These are phyloP conservation scores for Drosophila teissieri DNA, from an alignment of 1,140 invertebrate genomes.

Conservation along the genomic window DNA sequence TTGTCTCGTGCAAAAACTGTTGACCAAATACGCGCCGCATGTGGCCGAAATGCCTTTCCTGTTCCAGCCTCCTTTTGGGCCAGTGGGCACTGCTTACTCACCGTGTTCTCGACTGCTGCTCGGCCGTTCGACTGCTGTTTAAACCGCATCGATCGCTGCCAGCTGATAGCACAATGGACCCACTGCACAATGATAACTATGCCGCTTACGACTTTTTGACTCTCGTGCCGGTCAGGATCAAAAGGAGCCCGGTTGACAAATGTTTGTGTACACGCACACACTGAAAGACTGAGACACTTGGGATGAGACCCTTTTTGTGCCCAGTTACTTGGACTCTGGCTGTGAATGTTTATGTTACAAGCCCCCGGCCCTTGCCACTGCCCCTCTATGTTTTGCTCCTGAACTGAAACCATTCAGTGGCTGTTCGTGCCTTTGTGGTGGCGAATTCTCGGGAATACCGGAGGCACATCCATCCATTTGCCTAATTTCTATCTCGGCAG, in stretches of 20 bases:
- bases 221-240: slow-evolving; percentile 76
- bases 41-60: slow-evolving; percentile 48
- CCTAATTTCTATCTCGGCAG: slow-evolving; percentile 68
- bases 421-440: slow-evolving; percentile 55
- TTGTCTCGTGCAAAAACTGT: slow-evolving; percentile 67
- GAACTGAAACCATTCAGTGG: slow-evolving; percentile 53
- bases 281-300: slow-evolving; percentile 5
- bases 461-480: slow-evolving; percentile 64
- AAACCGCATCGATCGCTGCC: slow-evolving; percentile 78
- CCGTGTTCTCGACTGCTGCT: slow-evolving; percentile 54
- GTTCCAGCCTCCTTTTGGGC: slow-evolving; percentile 2
- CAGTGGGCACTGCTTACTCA: slow-evolving; percentile 50
- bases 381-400: slow-evolving; percentile 1
- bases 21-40: slow-evolving; percentile 75
- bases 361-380: slow-evolving; percentile 30
- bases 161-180: slow-evolving; percentile 77
- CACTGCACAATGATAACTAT: slow-evolving; percentile 75
- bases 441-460: slow-evolving; percentile 73
- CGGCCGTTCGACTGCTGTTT: slow-evolving; percentile 50
- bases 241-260: slow-evolving; percentile 78
- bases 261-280: slow-evolving; percentile 68
- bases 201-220: slow-evolving; percentile 74
- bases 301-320: slow-evolving; percentile 58
- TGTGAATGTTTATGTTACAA: slow-evolving; percentile 77
- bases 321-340: slow-evolving; percentile 14